Conservation (phyloP, 2,888 invertebrate genomes). For the Chorisops tibialis region DNA sequence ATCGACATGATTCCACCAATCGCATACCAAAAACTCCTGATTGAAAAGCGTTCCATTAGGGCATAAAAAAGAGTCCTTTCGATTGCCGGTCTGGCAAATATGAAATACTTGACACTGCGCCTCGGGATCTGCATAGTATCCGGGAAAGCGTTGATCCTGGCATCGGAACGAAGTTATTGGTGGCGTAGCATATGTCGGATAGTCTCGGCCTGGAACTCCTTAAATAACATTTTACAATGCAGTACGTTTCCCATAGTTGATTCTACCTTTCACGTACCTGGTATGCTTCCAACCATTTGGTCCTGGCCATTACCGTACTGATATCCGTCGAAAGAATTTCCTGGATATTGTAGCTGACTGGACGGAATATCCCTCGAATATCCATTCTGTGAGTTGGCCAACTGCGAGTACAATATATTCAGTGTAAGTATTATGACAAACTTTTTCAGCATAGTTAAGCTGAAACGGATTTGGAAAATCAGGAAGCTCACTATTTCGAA, state of each 20-base stretch:
- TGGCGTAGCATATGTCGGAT: constrained; percentile 45
- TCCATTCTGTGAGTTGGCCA: not conserved
- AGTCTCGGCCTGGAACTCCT: constrained; percentile 45
- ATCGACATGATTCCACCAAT: constrained; percentile 53
- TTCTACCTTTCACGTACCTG: not conserved
- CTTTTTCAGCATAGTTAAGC: not conserved
- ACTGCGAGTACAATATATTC: not conserved
- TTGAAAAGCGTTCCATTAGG: constrained; percentile 54
- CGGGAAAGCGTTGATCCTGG: constrained; percentile 47
- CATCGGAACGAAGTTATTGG: constrained; percentile 50
- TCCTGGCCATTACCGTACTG: constrained; percentile 1
- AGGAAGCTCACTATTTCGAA: not conserved
- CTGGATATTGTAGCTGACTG: not conserved
- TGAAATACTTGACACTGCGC: constrained; percentile 50
- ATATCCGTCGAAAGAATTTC: not conserved
- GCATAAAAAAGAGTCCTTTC: constrained; percentile 50
- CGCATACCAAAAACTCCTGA: constrained; percentile 48
- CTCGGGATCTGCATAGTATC: constrained; percentile 52
- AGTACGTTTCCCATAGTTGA: not conserved
- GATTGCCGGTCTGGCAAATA: constrained; percentile 46
- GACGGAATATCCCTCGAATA: not conserved
- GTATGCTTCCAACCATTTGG: not conserved
- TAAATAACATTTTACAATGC: not conserved
- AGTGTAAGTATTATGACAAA: not conserved
- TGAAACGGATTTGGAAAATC: not conserved